Base-by-base conservation (phyloP, 2,888 invertebrate species). In the Palloptera scutellata region DNA sequence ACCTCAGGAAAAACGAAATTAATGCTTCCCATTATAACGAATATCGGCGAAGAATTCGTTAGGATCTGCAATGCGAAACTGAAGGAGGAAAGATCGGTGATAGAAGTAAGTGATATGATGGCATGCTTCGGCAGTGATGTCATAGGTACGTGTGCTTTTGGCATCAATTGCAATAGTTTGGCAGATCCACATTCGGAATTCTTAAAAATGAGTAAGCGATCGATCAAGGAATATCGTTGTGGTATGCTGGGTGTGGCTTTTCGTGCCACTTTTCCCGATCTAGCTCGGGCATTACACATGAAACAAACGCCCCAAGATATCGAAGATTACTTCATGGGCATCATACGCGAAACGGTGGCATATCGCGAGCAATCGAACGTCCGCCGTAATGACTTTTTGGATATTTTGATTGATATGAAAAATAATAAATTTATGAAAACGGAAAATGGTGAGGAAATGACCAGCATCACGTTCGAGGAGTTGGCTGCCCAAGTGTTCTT, bases 1-100 rank as follows among this genome's bases (percentile, higher is more conserved):
- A 86, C 86, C 1, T 83, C 86, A 0, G 86, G 86, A 6, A 87
- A 86, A 72, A 85, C 87, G 79, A 86, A 85, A 72, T 79, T 76
- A 42, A 86, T 87, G 86, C 86, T 69, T 43, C 55, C 77, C 11
- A 76, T 74, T 0, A 79, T 87, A 4, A 83, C 86, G 1, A 75
- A 88, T 41, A 74, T 89, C 1, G 66, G 82, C 86, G 0, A 85
- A 88, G 0, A 88, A 89, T 67, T 86, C 87, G 13, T 84, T 87
- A 20, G 78, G 86, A 1, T 88, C 89, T 70, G 30, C 6, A 30
- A 30, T 30, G 30, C 30, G 30, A 30, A 30, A 6, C 30, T 30
- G 6, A 43, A 17, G 0, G 51, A 71, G 4, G 51, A 71, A 3
- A 30, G 69, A 5, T 61, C 72, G 3, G 72, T 72, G 9, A 54